These are phyloP conservation scores for Ophioderma brevispina DNA, from an alignment of 35 echinoderm and acorn worm species.

Conservation along the genomic window DNA sequence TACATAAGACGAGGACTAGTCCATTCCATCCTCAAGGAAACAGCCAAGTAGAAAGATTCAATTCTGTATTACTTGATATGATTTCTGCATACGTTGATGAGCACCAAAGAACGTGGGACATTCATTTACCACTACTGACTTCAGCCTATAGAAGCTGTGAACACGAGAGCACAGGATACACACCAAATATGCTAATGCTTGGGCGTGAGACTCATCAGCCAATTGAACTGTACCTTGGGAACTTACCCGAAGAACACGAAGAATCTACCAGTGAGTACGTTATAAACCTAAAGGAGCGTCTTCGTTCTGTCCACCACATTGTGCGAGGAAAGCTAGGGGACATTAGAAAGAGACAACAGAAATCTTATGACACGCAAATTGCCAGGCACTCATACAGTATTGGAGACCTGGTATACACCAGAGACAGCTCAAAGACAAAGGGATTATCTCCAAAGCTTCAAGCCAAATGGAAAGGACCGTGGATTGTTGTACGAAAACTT, in stretches of 20 bases:
- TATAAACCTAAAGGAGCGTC: neutral
- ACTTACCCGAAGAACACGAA: too few species aligned
- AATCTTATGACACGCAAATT: neutral
- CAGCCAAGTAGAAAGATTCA: constrained; percentile 49
- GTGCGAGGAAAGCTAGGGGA: neutral
- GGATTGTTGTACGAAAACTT: neutral
- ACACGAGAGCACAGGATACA: constrained; percentile 25
- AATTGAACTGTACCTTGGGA: constrained; percentile 13
- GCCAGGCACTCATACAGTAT: neutral
- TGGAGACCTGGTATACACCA: constrained; percentile 3
- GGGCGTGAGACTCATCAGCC: constrained; percentile 10
- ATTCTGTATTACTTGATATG: constrained; percentile 51
- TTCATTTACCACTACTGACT: constrained; percentile 34
- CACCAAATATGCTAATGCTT: constrained; percentile 41
- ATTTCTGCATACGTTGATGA: constrained; percentile 44
- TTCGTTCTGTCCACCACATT: neutral
- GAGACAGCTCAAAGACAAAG: neutral
- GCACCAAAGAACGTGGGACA: constrained; percentile 45
- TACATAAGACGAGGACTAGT: constrained; percentile 16
- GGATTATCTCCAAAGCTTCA: constrained; percentile 31
- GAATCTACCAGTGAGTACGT: neutral
- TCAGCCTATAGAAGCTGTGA: constrained; percentile 32
- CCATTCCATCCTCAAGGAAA: constrained; percentile 52
- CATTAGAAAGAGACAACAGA: neutral
- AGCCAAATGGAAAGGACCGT: neutral